Conservation (phyloP, 1,140 invertebrate species). For the Pseudomyrmex gracilis region DNA sequence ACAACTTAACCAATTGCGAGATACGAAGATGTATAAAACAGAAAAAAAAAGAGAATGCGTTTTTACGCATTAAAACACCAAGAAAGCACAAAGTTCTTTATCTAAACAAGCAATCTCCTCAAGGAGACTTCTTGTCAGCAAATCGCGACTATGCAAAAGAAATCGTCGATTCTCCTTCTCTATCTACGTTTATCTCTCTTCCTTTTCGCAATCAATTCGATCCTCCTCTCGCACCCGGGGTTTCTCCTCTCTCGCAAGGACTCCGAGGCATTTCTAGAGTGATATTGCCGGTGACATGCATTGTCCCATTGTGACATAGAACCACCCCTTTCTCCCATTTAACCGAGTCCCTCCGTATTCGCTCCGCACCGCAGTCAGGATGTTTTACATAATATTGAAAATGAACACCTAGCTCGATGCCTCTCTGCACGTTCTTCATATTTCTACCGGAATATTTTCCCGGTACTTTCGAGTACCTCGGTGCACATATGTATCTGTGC, state of each 20-base stretch:
- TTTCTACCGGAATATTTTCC: conserved; percentile 58
- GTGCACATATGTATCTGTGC: neutral
- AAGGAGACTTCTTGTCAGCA: conserved; percentile 37
- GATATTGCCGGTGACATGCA: conserved; percentile 80
- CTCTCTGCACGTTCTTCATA: conserved; percentile 74
- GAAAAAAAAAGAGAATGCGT: neutral
- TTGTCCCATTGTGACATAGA: conserved; percentile 79
- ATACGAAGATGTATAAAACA: neutral
- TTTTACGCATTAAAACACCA: neutral
- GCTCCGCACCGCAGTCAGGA: conserved; percentile 62
- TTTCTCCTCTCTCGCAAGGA: conserved; percentile 60
- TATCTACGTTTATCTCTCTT: conserved; percentile 16
- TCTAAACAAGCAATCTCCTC: conserved; percentile 39
- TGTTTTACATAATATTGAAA: conserved; percentile 83
- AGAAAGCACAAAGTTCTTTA: conserved; percentile 17
- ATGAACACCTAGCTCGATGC: conserved; percentile 79
- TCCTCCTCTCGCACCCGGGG: conserved; percentile 5
- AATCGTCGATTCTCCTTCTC: conserved; percentile 33
- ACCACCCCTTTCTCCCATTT: conserved; percentile 73
- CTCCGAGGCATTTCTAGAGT: conserved; percentile 75
- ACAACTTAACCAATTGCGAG: no score
- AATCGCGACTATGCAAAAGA: conserved; percentile 56
- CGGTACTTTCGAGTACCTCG: conserved; percentile 73
- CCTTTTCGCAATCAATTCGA: conserved; percentile 72
- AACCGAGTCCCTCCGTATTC: conserved; percentile 52